phyloP scores from a whole-genome alignment of 2,888 invertebrate genomes.

The Acleris holmiana region DNA sequence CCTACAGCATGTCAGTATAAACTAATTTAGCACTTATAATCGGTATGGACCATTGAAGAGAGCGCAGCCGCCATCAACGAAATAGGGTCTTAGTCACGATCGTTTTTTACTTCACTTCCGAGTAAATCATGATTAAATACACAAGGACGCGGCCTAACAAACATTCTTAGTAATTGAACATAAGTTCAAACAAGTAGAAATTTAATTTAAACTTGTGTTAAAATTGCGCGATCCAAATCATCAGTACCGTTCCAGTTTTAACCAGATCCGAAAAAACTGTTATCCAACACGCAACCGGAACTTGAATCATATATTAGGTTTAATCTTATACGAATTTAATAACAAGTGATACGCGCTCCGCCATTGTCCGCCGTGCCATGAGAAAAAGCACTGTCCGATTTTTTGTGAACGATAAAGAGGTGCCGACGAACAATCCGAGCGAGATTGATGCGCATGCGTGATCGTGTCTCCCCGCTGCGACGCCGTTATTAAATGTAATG shows the following conservation, averaged over 20 bases:
- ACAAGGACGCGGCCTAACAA: too few relatives aligned
- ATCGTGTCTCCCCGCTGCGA: conserved; percentile 75
- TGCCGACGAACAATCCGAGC: conserved; percentile 76
- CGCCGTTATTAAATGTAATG: conserved; percentile 42
- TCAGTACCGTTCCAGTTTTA: conserved; percentile 26
- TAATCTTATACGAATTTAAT: conserved; percentile 85
- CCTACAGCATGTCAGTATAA: too few relatives aligned
- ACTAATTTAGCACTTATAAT: too few relatives aligned
- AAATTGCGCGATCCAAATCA: conserved; percentile 25
- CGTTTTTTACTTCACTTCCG: too few relatives aligned
- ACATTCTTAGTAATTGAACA: neutral
- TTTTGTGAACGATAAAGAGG: conserved; percentile 78
- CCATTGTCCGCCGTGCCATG: conserved; percentile 76
- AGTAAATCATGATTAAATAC: too few relatives aligned
- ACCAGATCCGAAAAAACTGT: conserved; percentile 59
- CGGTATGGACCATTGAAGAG: too few relatives aligned
- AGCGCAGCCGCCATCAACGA: too few relatives aligned
- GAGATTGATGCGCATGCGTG: conserved; percentile 78
- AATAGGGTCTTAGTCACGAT: too few relatives aligned
- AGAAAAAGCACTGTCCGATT: conserved; percentile 73
- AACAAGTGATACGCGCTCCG: conserved; percentile 72
- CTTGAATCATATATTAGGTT: conserved; percentile 82
- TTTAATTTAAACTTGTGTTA: neutral
- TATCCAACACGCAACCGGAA: conserved; percentile 80
- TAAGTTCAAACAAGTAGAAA: conserved; percentile 1